phyloP scores from a whole-genome alignment of 2,797 vertebrate genomes.

The Parotocinclus haroldoi region DNA sequence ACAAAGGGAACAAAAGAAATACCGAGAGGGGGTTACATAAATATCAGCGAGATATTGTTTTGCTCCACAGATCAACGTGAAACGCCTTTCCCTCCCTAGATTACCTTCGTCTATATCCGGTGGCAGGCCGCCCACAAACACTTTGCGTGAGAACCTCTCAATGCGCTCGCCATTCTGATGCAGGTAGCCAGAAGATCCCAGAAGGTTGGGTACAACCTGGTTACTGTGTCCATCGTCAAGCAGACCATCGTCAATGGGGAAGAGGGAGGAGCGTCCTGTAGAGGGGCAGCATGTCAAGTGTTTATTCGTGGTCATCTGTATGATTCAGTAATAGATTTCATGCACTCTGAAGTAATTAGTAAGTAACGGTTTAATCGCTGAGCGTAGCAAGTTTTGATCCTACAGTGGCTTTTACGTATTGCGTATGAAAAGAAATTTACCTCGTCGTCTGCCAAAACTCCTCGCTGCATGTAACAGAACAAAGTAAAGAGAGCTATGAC shows the following conservation, averaged over 20 bases:
- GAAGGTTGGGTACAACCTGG: conserved; percentile 71
- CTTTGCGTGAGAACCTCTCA: conserved; percentile 95
- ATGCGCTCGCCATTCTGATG: conserved; percentile 95
- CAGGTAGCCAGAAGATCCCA: conserved; percentile 88
- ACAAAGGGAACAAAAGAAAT: background rate
- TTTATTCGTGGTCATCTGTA: background rate
- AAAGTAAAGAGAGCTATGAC: conserved; percentile 58
- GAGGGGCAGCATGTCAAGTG: background rate
- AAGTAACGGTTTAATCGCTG: too few relatives aligned
- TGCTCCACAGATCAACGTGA: background rate
- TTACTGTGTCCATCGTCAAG: conserved; percentile 90
- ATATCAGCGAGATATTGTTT: background rate
- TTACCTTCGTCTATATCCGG: conserved; percentile 97
- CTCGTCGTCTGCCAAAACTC: conserved; percentile 98
- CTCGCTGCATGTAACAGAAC: conserved; percentile 96
- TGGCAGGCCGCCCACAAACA: conserved; percentile 95
- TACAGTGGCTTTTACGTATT: conserved; percentile 27
- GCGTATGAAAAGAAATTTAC: conserved; percentile 77
- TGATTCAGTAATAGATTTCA: too few relatives aligned
- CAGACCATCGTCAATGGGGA: conserved; percentile 93
- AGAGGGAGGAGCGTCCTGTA: conserved; percentile 92
- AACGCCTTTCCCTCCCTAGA: background rate
- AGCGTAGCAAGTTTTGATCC: too few relatives aligned
- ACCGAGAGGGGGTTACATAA: background rate
- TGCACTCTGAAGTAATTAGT: too few relatives aligned